These are phyloP conservation scores for Montipora capricornis DNA, from an alignment of 64 coral and sea anemone genomes.

Conservation along the genomic window DNA sequence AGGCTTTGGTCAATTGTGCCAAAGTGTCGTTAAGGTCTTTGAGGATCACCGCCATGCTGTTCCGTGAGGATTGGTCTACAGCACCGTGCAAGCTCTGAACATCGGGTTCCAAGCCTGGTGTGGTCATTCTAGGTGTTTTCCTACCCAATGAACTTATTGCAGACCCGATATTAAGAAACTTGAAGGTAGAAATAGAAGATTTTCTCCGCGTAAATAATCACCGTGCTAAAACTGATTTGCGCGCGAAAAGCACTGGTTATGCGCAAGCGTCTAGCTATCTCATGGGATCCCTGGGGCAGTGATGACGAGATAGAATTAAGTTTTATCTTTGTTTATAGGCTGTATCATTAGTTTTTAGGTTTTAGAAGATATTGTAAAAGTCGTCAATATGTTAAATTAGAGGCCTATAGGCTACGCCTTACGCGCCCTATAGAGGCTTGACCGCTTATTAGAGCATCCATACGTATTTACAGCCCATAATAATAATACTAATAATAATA, in stretches of 20 bases:
- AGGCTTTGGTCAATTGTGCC: neutral
- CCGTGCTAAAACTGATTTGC: neutral
- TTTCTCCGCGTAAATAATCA: neutral
- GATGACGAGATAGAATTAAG: neutral
- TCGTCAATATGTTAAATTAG: no score
- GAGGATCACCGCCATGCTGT: neutral
- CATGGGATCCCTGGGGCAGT: neutral
- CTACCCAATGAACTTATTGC: neutral
- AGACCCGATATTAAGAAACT: no score
- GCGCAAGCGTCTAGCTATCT: neutral
- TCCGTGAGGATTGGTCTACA: neutral
- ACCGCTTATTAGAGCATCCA: no score
- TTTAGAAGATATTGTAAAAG: no score
- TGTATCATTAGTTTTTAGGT: no score
- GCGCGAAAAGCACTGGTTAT: constrained; percentile 1
- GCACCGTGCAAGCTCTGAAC: neutral
- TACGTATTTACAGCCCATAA: no score
- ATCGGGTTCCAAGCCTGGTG: neutral
- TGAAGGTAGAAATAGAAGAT: neutral
- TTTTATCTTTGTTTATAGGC: no score
- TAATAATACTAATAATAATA: no score
- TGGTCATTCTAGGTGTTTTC: neutral
- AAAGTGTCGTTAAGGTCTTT: neutral
- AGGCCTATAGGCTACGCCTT: no score
- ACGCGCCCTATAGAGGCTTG: no score